Base-by-base conservation (phyloP, 2,888 invertebrate species). In the Thereva unica region DNA sequence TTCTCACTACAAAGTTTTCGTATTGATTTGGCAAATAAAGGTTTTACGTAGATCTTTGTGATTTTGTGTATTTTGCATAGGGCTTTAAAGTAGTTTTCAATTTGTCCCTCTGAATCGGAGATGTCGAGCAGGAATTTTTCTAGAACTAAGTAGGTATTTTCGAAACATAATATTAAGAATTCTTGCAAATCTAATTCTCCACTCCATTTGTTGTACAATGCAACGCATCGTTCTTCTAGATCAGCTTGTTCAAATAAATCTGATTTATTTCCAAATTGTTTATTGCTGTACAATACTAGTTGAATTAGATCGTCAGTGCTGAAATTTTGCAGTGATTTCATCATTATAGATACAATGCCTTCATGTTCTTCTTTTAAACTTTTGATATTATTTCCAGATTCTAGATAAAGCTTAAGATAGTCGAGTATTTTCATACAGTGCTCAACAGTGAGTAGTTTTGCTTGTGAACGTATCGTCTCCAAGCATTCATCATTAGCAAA, bases 401-500 rank as follows among this genome's bases (percentile, higher is more conserved):
- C 34, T 4, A 64, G 38, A 10, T 66, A 37, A n/a, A 47, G 0
- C 53, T 71, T 63, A 6, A 73, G 47, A 49, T 66, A 75, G 37
- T 76, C 72, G 6, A 77, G 40, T 37, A 75, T 73, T 67, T 74
- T 71, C 37, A 71, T 52, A 34, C 73, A 74, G 63, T 76, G 72
- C 3, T 75, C 71, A 0, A 71, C 63, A 0, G 64, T 69, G 61
- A 75, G 68, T 3, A 76, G 56, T 53, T 74, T 72, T 1, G 73
- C 69, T 45, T 76, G 74, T 0, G 72, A 67, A 37, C 67, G 70
- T 2, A 78, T 74, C 1, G 76, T 71, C 47, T 75, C 72, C 2
- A 78, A 54, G 47, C 78, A 78, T 66, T 78, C 78, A 1, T 75
- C 75, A 67, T 76, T 78, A 0, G 73, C 75, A 3, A 75, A 67